Evolutionary conservation across 2,113 vertebrate genomes (phyloP).

Genomic region (Mesocricetus auratus): DNA sequence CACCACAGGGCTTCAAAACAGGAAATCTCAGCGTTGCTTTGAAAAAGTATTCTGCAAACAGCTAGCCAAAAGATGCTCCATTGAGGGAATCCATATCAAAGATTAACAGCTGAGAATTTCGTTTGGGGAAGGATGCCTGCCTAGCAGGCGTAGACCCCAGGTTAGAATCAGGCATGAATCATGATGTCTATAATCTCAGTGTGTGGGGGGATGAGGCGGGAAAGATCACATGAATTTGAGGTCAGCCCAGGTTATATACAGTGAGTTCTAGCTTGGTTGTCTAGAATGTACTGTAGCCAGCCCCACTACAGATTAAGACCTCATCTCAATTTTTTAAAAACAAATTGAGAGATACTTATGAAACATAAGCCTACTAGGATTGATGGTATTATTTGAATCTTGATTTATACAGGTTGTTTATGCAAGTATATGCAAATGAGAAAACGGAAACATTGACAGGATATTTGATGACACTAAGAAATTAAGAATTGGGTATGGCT

Average conservation of each 20-base stretch:
- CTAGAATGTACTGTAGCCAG: neutral
- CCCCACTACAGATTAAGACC: neutral
- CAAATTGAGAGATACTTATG: neutral
- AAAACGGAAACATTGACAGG: neutral
- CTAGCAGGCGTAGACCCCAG: neutral
- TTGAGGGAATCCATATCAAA: neutral
- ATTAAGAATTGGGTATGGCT: constrained; percentile 24
- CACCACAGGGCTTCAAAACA: neutral
- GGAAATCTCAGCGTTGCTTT: constrained; percentile 1
- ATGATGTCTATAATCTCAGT: neutral
- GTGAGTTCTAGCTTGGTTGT: neutral
- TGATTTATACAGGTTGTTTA: neutral
- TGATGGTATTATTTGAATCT: constrained; percentile 21
- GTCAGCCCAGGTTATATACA: neutral
- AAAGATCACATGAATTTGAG: neutral
- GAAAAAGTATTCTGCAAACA: constrained; percentile 10
- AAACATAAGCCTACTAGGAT: neutral
- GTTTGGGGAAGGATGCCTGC: neutral
- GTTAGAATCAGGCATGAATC: neutral
- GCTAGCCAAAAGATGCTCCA: neutral
- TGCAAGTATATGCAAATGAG: neutral
- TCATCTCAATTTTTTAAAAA: neutral
- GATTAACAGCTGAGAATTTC: neutral
- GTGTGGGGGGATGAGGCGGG: neutral
- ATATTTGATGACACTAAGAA: constrained; percentile 29